Conservation (phyloP, 2,888 invertebrate genomes). For the Luperina nickerlii region DNA sequence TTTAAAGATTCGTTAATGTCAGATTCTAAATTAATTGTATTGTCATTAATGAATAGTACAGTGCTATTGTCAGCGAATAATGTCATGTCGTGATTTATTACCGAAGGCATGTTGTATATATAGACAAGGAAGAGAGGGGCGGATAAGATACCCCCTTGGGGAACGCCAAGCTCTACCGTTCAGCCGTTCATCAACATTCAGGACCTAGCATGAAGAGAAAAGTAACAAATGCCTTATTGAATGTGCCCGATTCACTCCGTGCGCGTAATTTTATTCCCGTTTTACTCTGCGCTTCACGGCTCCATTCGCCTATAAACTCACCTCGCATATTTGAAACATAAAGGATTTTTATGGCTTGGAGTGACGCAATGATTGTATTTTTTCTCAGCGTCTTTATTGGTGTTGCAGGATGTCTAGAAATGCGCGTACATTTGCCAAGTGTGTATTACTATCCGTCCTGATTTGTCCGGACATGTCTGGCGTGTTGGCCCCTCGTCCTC, state of each 20-base stretch:
- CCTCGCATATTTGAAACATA: slow-evolving; percentile 53
- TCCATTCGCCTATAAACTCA: slow-evolving; percentile 47
- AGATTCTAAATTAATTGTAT: no score
- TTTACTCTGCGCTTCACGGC: slow-evolving; percentile 28
- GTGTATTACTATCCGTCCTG: not conserved
- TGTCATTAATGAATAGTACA: no score
- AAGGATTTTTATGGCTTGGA: slow-evolving; percentile 47
- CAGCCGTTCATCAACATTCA: not conserved
- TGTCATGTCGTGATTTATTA: no score
- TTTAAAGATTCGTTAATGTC: no score
- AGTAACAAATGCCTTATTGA: slow-evolving; percentile 38
- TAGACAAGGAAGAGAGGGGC: no score
- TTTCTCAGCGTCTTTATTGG: slow-evolving; percentile 3
- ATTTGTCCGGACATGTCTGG: not conserved
- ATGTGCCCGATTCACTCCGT: slow-evolving; percentile 22
- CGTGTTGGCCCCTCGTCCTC: not conserved
- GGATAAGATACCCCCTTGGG: no score
- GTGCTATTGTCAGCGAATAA: no score
- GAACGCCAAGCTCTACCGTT: no score
- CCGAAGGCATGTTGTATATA: no score
- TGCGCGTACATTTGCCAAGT: slow-evolving; percentile 3
- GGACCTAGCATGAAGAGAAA: not conserved
- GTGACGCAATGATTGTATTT: slow-evolving; percentile 43
- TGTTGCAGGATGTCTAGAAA: slow-evolving; percentile 13
- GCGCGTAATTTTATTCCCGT: slow-evolving; percentile 44